phyloP scores from a whole-genome alignment of 2,888 invertebrate species.

The Rhorus exstirpatorius region DNA sequence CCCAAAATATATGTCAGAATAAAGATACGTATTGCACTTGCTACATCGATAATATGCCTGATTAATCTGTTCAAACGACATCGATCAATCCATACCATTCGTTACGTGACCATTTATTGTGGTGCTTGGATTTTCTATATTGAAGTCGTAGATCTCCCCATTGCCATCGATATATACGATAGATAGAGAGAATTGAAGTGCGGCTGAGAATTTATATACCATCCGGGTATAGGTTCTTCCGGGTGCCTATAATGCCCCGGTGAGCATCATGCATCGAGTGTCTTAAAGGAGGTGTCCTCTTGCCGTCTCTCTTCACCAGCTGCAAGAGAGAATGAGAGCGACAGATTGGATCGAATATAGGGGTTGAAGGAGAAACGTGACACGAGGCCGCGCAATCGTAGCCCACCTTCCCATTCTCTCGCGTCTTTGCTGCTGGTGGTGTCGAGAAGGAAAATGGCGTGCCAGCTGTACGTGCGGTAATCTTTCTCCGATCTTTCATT shows the following conservation, averaged over 20 bases:
- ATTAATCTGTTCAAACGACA: slow-evolving; percentile 31
- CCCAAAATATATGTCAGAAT: background rate
- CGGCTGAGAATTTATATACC: slow-evolving; percentile 53
- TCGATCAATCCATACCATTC: slow-evolving; percentile 24
- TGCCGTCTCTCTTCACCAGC: slow-evolving; percentile 3
- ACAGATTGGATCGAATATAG: slow-evolving; percentile 41
- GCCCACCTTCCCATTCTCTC: slow-evolving; percentile 62
- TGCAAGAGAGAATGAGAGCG: slow-evolving; percentile 57
- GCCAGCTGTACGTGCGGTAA: slow-evolving; percentile 79
- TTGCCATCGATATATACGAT: slow-evolving; percentile 48
- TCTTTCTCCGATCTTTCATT: slow-evolving; percentile 82
- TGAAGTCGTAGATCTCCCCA: slow-evolving; percentile 42
- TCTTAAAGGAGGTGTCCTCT: slow-evolving; percentile 48
- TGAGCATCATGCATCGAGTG: slow-evolving; percentile 62
- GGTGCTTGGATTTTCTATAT: slow-evolving; percentile 20
- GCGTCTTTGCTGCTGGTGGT: slow-evolving; percentile 38
- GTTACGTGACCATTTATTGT: background rate
- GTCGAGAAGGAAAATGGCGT: slow-evolving; percentile 72
- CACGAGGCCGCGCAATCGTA: slow-evolving; percentile 65
- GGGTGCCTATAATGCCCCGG: slow-evolving; percentile 36
- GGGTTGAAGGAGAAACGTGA: slow-evolving; percentile 58
- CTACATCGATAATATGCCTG: slow-evolving; percentile 12
- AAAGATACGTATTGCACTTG: background rate
- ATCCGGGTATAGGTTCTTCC: slow-evolving; percentile 42
- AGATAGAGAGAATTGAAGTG: slow-evolving; percentile 55